phyloP scores from a whole-genome alignment of 1,140 invertebrate genomes.

The Atopsyche davidsoni region DNA sequence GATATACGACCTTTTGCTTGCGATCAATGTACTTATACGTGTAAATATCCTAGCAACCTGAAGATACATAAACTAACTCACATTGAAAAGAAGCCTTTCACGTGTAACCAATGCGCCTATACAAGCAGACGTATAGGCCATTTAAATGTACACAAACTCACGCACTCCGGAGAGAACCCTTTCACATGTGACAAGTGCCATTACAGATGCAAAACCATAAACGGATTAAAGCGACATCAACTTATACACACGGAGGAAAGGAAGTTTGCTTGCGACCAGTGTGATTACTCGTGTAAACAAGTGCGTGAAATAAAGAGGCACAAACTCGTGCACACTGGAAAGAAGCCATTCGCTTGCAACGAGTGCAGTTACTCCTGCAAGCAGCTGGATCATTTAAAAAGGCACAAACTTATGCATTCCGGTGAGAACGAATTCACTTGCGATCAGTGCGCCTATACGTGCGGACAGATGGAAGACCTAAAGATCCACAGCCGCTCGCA shows the following conservation, averaged over 20 bases:
- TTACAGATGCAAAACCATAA: not conserved
- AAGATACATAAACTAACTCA: too few species aligned
- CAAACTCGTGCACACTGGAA: not conserved
- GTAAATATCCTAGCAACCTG: too few species aligned
- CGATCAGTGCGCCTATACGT: not conserved
- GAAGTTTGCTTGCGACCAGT: slow-evolving; percentile 8
- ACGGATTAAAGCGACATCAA: slow-evolving; percentile 6
- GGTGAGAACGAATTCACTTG: not conserved
- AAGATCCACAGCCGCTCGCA: not conserved
- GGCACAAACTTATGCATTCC: not conserved
- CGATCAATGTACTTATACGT: slow-evolving; percentile 14
- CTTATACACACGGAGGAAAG: slow-evolving; percentile 9
- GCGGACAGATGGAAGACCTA: not conserved
- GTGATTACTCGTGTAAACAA: not conserved
- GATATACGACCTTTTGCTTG: slow-evolving; percentile 6
- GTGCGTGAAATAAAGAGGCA: not conserved
- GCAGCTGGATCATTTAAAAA: not conserved
- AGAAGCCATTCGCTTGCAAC: not conserved
- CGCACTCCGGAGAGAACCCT: slow-evolving; percentile 45
- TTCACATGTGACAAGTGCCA: slow-evolving; percentile 36
- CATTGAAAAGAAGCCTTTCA: too few species aligned
- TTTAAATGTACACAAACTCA: slow-evolving; percentile 46
- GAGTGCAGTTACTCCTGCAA: not conserved
- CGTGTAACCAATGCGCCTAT: too few species aligned
- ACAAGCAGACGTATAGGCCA: too few species aligned